These are phyloP conservation scores for Chelonoidis abingdonii DNA, from an alignment of 2,113 vertebrate genomes.

Conservation along the genomic window DNA sequence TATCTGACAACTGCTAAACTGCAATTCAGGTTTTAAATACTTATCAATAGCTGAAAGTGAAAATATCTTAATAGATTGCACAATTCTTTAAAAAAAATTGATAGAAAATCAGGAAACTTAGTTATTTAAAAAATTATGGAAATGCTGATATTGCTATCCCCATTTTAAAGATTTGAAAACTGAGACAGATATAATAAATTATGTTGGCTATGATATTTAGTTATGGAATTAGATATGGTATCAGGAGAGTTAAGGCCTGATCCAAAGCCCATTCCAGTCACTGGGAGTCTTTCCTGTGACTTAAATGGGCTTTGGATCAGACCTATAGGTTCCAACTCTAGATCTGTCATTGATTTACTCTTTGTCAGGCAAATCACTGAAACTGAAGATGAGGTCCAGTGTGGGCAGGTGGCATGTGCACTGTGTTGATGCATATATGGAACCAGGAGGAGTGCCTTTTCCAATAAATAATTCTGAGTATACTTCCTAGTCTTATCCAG, in stretches of 20 bases:
- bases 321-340: not conserved
- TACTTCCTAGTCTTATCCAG: not conserved
- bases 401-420: not conserved
- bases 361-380: not conserved
- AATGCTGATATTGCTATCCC: not conserved
- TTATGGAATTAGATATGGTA: not conserved
- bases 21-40: not conserved
- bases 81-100: not conserved
- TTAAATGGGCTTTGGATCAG: not conserved
- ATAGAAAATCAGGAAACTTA: not conserved
- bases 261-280: not conserved
- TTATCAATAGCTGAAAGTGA: not conserved
- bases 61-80: not conserved
- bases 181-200: not conserved
- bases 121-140: not conserved
- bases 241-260: not conserved
- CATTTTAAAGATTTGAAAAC: not conserved
- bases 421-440: not conserved
- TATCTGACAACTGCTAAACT: not conserved
- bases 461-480: not conserved
- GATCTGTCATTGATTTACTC: not conserved
- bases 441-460: not conserved
- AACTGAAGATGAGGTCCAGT: not conserved
- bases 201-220: not conserved
- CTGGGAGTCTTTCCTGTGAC: not conserved